Evolutionary conservation across 2,888 invertebrate species (phyloP), one percentile per base, ranked within the genome.

Genomic region (Agonopterix heracliana): DNA sequence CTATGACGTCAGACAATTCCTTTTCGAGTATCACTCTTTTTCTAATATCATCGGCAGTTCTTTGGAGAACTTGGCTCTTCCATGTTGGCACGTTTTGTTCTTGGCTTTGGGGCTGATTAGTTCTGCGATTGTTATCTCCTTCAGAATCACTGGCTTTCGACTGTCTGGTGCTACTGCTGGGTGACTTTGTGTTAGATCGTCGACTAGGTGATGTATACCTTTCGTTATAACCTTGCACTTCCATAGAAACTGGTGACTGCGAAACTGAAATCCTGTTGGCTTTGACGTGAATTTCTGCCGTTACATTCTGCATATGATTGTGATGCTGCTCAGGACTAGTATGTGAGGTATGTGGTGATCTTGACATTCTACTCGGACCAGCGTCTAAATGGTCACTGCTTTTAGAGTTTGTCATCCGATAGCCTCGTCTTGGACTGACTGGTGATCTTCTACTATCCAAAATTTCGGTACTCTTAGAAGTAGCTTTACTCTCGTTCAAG

Each of bases 381-480:
- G 80, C 77, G 44, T 87, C 83, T 45, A 89, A 67, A 2, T 83
- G 78, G 53, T 88, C 88, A 48, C 73, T 85, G 50, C 88, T 88
- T 64, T 74, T 81, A 3, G 87, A 87, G 54, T 74, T 81, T 58
- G 82, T 83, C 1, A 87, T 59, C 9, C 71, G 48, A 63, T 74
- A 73, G 52, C 71, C 79, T 50, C 78, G 62, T 55, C 78, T 72
- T 5, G 83, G 79, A 59, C 72, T 81, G 11, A 61, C 55, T 3
- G 78, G 74, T n/a, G 81, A 74, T 54, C 74, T 70, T 62, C 73
- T 71, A 12, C 57, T 75, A 47, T 88, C 87, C 44, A 88, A 63
- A 26, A 73, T 60, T 57, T 91, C 91, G 5, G 89, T 89, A 57
- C 91, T 91, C 61, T 81, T 85, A 12, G 91, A 90, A 34, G 86